Base-by-base conservation (phyloP, 2,888 invertebrate genomes). In the Rotaria magnacalcarata region DNA sequence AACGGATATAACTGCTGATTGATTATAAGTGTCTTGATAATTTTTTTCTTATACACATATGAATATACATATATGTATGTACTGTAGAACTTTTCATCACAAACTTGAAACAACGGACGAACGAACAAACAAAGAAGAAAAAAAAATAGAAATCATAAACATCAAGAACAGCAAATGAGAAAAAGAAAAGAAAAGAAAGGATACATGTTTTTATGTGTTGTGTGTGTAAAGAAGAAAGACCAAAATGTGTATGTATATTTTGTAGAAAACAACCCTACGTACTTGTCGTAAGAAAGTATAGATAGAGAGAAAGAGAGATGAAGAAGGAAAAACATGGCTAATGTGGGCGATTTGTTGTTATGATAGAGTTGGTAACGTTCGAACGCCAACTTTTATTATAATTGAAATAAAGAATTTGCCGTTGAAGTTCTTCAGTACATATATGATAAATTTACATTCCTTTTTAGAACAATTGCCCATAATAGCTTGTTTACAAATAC, bases 401-500 rank as follows among this genome's bases (percentile, higher is more conserved):
- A 47, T 47, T 80, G 47, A 47, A 80, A 80, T 80, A 80, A 43
- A 24, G 47, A n/a, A 80, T 80, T 47, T 80, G 80, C 43, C 47
- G 80, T 80, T 47, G 80, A 11, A 80, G 47, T 80, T 80, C 80
- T 80, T 80, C 88, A 85, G 95, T 94, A 90, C 96, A 96, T 94
- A 96, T 95, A 94, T 96, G 96, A 94, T 96, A 96, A 94, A 96
- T 94, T 96, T 96, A 94, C 96, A 96, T 92, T 94, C 94, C 92
- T 95, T 94, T 92, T 96, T 95, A 92, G 94, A 94, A 93, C 96
- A 96, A 92, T 95, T 94, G 92, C 96, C 96, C 92, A 95, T 95
- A 91, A 95, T 95, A 92, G 95, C 95, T 93, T 96, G 96, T 92
- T 96, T 95, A 93, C 96, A 96, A 92, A 96, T 96, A 92, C 95